Percentiles rank a stretch among this genome's conserved stretches.
These are phyloP conservation scores for Arremon brunneinucha DNA, from an alignment of 2,797 vertebrate species.

Conservation along the genomic window DNA sequence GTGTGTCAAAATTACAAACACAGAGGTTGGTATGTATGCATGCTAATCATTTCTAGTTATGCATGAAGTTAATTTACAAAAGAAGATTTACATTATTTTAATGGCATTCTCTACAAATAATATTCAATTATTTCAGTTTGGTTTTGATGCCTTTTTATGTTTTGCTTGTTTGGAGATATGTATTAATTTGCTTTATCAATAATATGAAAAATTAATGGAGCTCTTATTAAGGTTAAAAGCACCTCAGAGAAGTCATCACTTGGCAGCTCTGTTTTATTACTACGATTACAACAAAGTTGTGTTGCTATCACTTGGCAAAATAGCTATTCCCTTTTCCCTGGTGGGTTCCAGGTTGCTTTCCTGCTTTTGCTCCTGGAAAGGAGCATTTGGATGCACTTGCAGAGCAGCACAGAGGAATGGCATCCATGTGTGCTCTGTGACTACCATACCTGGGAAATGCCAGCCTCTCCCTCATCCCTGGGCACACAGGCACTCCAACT, in stretches of 20 bases:
- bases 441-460: neutral
- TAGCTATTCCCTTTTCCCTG: neutral
- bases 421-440: neutral
- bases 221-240: constrained; percentile 64
- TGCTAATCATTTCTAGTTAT: constrained; percentile 64
- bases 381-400: neutral
- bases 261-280: constrained; percentile 38
- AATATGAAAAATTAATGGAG: constrained; percentile 63
- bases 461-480: neutral
- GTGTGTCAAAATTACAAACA: constrained; percentile 41
- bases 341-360: neutral
- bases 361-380: neutral
- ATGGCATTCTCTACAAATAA: constrained; percentile 58
- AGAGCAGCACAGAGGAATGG: neutral
- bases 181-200: constrained; percentile 68
- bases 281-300: constrained; percentile 16
- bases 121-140: constrained; percentile 56
- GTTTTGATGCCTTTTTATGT: constrained; percentile 48
- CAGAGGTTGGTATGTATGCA: constrained; percentile 16
- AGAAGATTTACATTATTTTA: constrained; percentile 64
- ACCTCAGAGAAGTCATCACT: constrained; percentile 45
- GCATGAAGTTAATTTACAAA: constrained; percentile 62
- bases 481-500: fast-evolving
- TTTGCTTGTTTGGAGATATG: constrained; percentile 29
- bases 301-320: constrained; percentile 12